Base-by-base conservation (phyloP, 2,888 invertebrate species). In the Dasysyrphus tricinctus region DNA sequence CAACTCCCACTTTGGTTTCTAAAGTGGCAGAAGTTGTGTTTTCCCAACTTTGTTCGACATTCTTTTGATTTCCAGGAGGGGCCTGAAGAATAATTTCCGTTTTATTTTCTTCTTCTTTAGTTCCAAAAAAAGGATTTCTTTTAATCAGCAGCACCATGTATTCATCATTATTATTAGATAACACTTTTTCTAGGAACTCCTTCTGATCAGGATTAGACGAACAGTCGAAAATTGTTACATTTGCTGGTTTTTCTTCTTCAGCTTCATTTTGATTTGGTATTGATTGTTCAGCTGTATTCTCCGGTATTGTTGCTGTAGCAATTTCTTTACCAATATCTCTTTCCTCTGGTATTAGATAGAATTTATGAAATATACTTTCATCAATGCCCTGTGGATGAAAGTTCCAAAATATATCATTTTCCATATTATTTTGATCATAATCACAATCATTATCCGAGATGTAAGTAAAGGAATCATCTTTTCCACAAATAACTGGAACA, bases 91-190 rank as follows among this genome's bases (percentile, higher is more conserved):
- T 4, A 11, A 14, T 29, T 37, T 47, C 47, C 3, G 59, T 42
- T 9, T 34, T 42, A 0, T 12, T 65, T 2, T 67, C 37, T 49
- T 34, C 0, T n/a, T 54, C 11, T 16, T n/a, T 37, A 42, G 1
- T 24, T 0, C 47, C 54, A 0, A 78, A 8, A 5, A 82, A 9
- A 1, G 57, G 65, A 59, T 70, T 56, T 16, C 34, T 84, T 37
- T 75, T 84, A 0, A 84, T 51, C 2, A 84, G 9, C 1, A 84
- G 14, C 8, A 84, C 59, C 44, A 84, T 11, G 12, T 80, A 80
- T 3, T 80, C 70, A 19, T 80, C 77, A 37, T 34, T 16, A 0
- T 44, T 34, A 16, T 44, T 51, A 11, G 42, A 56, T 8, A 59
- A 11, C 0, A 11, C 44, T 12, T 44, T 54, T 54, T 69, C 69